Base-by-base conservation (phyloP, 2,113 vertebrate species). In the Excalfactoria chinensis region DNA sequence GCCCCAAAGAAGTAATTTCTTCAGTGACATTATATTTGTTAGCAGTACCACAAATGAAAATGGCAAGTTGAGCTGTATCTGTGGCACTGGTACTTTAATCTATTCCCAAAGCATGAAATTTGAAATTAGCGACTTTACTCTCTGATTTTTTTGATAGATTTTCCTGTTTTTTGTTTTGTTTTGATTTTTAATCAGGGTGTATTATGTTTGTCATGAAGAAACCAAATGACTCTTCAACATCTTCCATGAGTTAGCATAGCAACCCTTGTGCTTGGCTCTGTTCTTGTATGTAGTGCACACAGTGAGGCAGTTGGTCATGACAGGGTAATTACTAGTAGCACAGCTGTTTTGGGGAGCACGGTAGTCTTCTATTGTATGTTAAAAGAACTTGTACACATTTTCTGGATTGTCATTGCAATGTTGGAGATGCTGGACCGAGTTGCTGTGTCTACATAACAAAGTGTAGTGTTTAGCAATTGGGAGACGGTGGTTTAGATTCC, bases 201-300 rank as follows among this genome's bases (percentile, higher is more conserved):
- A 17, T 30, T 30, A 49, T 49, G 8, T 53, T 30, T 53, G 26
- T 53, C 15, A 30, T 28, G 26, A n/a, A n/a, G n/a, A n/a, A n/a
- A n/a, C n/a, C 37, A 37, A 37, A 46, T 4, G 17, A 5, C 6
- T 67, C 35, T 73, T 10, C 37, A 49, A 1, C 4, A 2, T 34
- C 53, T 14, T 4, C 28, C 28, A 66, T 67, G 34, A 8, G 19
- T 59, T 86, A 66, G 59, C 1, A 1, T 7, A 13, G 13, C 28
- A 35, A 49, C 21, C 32, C 5, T 16, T 34, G 9, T 5, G 13
- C 32, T 62, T 15, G 16, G 20, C 15, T 37, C 25, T 64, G 2
- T 26, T 56, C 9, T 41, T 35, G 13, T 4, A 12, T 10, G 26
- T 58, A 35, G 4, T 25, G 14, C 7, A 1, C 4, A 0, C 5